Base-by-base conservation (phyloP, 2,797 vertebrate genomes). In the Bufotes viridis region DNA sequence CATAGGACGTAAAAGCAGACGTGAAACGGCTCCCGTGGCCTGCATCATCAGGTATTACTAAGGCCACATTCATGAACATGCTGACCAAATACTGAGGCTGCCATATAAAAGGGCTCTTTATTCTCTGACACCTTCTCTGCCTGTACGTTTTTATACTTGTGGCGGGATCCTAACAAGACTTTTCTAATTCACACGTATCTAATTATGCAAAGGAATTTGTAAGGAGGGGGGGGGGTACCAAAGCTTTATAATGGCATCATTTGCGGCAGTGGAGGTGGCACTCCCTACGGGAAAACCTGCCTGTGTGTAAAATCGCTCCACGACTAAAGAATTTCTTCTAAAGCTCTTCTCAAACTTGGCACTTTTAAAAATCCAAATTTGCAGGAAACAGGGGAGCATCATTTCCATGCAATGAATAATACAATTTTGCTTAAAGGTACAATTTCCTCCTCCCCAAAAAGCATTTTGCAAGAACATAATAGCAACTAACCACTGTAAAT, bases 371-470 rank as follows among this genome's bases (percentile, higher is more conserved):
- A 70, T 22, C 15, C 17, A 49, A 26, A 75, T 79, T 78, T 85
- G 15, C 10, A 24, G 58, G 65, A 82, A 80, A 24, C 55, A 12
- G 70, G 63, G 63, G 72, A 69, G 42, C 78, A 26, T 80, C 51
- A 49, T 76, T 81, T 81, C 75, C 60, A 78, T 53, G 81, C 65
- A 74, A 65, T 70, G 81, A 78, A 55, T 55, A 29, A 80, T 84
- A 78, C 74, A 53, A 72, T 87, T 82, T 87, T 87, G 61, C 80
- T 86, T 82, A 82, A 86, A 82, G 84, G 58, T 67, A 74, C 84
- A 86, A 86, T 86, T 86, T 89, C n/a, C 74, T 42, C 24, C 81
- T 58, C 22, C 51, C n/a, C n/a, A 72, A 78, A 87, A 89, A 82
- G 80, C 80, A 82, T 83, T 82, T 89, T 83, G 42, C 53, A 26